Evolutionary conservation across 2,888 invertebrate genomes (phyloP), one percentile per base, ranked within the genome.

Genomic region (Agriopis marginaria): DNA sequence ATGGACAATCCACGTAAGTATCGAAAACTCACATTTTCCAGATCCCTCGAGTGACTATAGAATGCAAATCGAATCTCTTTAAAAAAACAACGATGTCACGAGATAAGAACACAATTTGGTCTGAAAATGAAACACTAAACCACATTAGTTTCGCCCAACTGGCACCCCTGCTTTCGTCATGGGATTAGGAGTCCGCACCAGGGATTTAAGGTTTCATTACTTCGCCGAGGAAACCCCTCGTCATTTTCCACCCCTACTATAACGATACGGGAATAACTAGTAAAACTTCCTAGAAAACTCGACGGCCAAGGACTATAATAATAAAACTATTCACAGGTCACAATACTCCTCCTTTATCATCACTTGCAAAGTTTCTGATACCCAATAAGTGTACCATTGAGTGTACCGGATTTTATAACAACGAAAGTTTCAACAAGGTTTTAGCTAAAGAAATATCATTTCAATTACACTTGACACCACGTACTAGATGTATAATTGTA

Each of bases 151-250:
- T 77, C 89, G 89, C 90, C 92, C 91, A 90, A 94, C 90, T 94
- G 92, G 84, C 91, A 89, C 91, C 89, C 91, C 92, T 86, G 84
- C 88, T 89, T 89, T 91, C 91, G 91, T 88, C 90, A 88, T 87
- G 91, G 93, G 94, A 94, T 94, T 94, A 93, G 89, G 91, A 93
- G 87, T 90, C 86, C 88, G 90, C 87, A 92, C 92, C 90, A 92
- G 93, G 92, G 94, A 93, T 94, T 94, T 94, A 93, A 92, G 94
- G 93, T 94, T 93, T 94, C 93, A 93, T 93, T 94, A 93, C 91
- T 91, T 85, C 83, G 86, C 79, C 77, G 80, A 76, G 78, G 83
- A 80, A 81, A 79, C 79, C 82, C 85, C 81, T 79, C 75, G 75
- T 74, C 71, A 78, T 70, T 67, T 73, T 73, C 62, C 73, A 59